phyloP scores from a whole-genome alignment of 35 echinoderm and acorn worm genomes.

The Apostichopus californicus region DNA sequence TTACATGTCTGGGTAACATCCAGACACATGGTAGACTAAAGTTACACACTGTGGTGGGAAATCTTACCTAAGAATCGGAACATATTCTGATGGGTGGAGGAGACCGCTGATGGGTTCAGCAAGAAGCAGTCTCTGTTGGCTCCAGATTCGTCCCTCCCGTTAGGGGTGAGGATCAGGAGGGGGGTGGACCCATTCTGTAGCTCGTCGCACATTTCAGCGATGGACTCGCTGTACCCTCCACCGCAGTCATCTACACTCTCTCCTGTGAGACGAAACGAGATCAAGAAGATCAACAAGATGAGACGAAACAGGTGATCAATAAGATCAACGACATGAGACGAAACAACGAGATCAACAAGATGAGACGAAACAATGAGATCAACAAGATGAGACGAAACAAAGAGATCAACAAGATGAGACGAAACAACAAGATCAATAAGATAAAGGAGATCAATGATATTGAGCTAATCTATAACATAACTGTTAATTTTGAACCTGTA shows the following conservation, averaged over 20 bases:
- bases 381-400: too few relatives aligned
- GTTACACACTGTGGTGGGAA: neutral
- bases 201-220: conserved; percentile 99
- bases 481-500: too few relatives aligned
- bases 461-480: too few relatives aligned
- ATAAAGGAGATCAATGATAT: too few relatives aligned
- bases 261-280: conserved; percentile 61
- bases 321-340: too few relatives aligned
- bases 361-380: too few relatives aligned
- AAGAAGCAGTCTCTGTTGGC: conserved; percentile 97
- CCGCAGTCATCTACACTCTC: conserved; percentile 98
- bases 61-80: conserved; percentile 92
- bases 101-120: conserved; percentile 80
- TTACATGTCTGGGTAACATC: too few relatives aligned
- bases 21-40: too few relatives aligned
- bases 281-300: neutral
- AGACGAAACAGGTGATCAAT: too few relatives aligned
- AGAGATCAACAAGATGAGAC: too few relatives aligned
- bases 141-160: conserved; percentile 92
- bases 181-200: conserved; percentile 95
- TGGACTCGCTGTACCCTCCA: conserved; percentile 98
- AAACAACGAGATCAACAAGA: too few relatives aligned
- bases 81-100: conserved; percentile 85
- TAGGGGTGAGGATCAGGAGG: conserved; percentile 92
- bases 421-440: too few relatives aligned